A percentile compares a stretch with the other conserved stretches of the same genome.
phyloP scores from a whole-genome alignment of 2,113 vertebrate species.

The Desmodus rotundus region DNA sequence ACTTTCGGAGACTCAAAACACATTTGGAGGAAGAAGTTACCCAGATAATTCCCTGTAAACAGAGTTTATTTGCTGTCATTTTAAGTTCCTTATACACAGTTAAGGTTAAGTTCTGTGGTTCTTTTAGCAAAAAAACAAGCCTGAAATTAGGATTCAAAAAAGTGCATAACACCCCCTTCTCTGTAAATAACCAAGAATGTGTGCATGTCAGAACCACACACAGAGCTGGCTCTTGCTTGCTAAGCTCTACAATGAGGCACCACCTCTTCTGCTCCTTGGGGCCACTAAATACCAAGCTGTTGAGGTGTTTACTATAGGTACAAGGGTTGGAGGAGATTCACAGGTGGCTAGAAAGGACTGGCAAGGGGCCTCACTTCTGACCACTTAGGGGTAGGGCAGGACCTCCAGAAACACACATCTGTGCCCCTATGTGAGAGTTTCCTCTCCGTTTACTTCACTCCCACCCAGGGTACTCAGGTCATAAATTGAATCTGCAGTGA shows the following conservation, averaged over 20 bases:
- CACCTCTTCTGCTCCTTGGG: background rate
- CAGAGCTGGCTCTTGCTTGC: background rate
- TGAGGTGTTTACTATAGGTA: background rate
- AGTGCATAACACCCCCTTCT: background rate
- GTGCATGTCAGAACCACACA: background rate
- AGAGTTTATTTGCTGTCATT: background rate
- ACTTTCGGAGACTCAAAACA: background rate
- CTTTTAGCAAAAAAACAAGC: slow-evolving; percentile 1
- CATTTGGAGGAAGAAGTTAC: background rate
- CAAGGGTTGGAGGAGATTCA: background rate
- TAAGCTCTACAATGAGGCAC: background rate
- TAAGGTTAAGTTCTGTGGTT: background rate
- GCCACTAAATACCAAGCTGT: background rate
- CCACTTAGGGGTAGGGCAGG: background rate
- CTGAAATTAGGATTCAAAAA: background rate
- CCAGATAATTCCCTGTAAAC: background rate
- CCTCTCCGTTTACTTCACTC: background rate
- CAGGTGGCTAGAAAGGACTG: background rate
- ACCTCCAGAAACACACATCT: background rate
- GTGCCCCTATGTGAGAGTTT: background rate
- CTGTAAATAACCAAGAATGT: background rate
- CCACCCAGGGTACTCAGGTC: background rate
- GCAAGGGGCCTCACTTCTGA: background rate
- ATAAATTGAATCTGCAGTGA: background rate
- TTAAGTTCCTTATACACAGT: background rate